Evolutionary conservation across 53 echinoderm and acorn worm genomes (phyloP), one percentile per base, ranked within the genome.

Genomic region (Paelopatides confundens): DNA sequence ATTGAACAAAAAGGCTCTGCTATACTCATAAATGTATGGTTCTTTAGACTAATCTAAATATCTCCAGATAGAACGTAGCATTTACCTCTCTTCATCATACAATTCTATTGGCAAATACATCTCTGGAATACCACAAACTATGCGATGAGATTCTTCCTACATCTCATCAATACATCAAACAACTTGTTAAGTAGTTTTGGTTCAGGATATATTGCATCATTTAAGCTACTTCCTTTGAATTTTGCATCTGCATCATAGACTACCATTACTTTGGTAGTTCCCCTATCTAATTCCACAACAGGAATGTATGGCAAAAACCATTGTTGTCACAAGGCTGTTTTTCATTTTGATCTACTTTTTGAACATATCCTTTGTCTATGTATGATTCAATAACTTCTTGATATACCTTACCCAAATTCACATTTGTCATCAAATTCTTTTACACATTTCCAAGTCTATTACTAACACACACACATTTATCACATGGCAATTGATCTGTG

Each of bases 371-470:
- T 21, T 46, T 76, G 36, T 34, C 38, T 39, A 36, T 3, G 37
- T 39, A 76, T 5, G 37, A 36, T 21, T 37, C 39, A 18, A 76
- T 76, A 8, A 76, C 76, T 8, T 66, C 28, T 38, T 35, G 3
- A 3, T 85, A 85, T 66, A 43, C 85, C 2, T 85, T 23, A 15
- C 85, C 85, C 17, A 67, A 38, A 2, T 23, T 28, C 14, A 66
- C 5, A 29, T 67, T 5, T 37, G 64, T 66, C 5, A 35, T 40
- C 29, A 85, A 31, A n/a, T 67, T 66, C 40, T 40, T 66, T 67
- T 85, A 58, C 14, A 29, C 30, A 71, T 50, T 49, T 31, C 52
- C 51, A 10, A 71, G 74, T 15, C 76, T 71, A 21, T 86, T 53
- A 2, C 8, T 30, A 18, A 51, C 71, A 31, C 12, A 29, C 8